Conservation (phyloP, 1,140 invertebrate species). For the Ostrea denselamellosa region DNA sequence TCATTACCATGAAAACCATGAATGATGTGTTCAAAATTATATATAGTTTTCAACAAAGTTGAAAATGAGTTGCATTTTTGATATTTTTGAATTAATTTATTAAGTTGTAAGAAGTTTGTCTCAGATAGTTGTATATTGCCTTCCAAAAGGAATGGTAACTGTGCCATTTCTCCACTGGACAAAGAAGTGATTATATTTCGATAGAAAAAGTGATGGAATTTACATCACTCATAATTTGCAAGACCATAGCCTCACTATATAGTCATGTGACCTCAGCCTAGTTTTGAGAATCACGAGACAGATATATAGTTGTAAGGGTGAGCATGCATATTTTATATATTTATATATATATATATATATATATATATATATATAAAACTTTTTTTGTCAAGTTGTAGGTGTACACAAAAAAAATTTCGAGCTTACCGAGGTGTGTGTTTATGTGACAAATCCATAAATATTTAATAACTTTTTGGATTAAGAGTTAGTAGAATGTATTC, state of each 20-base stretch:
- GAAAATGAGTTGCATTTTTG: conserved; percentile 22
- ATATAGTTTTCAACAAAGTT: conserved; percentile 42
- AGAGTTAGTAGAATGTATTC: background rate
- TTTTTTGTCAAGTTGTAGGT: conserved; percentile 12
- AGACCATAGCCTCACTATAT: conserved; percentile 15
- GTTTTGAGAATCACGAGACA: background rate
- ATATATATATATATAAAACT: conserved; percentile 7
- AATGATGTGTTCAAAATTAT: conserved; percentile 43
- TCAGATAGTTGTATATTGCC: conserved; percentile 35
- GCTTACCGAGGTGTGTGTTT: conserved; percentile 6
- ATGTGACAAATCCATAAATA: background rate
- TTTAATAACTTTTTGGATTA: background rate
- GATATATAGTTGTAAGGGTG: background rate
- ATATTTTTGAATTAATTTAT: conserved; percentile 42
- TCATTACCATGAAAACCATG: conserved; percentile 28
- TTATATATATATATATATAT: conserved; percentile 21
- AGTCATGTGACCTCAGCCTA: conserved; percentile 30
- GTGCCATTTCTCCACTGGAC: conserved; percentile 6
- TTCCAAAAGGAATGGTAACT: background rate
- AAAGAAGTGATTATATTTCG: background rate
- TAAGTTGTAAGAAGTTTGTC: conserved; percentile 40
- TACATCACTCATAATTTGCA: background rate
- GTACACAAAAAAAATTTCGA: conserved; percentile 19
- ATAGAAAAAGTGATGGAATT: background rate
- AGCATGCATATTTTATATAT: background rate